Evolutionary conservation across 2,797 vertebrate genomes (phyloP).

Genomic region (Hypotaenidia philippensis): DNA sequence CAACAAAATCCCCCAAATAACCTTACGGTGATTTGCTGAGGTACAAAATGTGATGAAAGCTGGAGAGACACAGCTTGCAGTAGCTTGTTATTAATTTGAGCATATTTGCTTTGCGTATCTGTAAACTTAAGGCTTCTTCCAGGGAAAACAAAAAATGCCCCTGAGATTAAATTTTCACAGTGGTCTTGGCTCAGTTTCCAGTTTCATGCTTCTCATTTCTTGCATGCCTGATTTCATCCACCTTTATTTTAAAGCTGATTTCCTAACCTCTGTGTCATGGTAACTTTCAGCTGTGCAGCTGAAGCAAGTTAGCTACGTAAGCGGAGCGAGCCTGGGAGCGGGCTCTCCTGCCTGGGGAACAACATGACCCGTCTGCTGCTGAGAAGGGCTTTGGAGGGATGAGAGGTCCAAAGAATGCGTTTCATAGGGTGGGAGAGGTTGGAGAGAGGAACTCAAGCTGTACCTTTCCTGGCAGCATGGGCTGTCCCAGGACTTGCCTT

Average conservation of each 20-base stretch:
- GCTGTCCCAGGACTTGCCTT: neutral
- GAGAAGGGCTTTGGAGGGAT: neutral
- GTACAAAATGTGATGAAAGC: neutral
- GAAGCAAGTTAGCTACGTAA: neutral
- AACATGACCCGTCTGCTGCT: neutral
- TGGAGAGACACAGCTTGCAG: neutral
- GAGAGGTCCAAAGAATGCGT: neutral
- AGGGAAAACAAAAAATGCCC: neutral
- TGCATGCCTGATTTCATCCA: conserved; percentile 6
- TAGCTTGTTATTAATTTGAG: neutral
- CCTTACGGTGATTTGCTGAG: neutral
- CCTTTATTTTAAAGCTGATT: neutral
- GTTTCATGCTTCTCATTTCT: conserved; percentile 28
- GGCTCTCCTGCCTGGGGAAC: neutral
- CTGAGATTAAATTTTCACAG: neutral
- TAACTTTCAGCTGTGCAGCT: neutral
- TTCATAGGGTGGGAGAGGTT: neutral
- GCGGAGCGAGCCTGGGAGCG: rapidly evolving
- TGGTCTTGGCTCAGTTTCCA: neutral
- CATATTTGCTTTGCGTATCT: neutral
- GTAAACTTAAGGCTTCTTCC: neutral
- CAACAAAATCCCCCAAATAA: neutral
- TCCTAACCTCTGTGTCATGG: neutral
- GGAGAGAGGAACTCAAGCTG: neutral
- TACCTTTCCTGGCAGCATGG: neutral